Evolutionary conservation across 1,140 invertebrate genomes (phyloP).

Genomic region (Eriosoma lanigerum): DNA sequence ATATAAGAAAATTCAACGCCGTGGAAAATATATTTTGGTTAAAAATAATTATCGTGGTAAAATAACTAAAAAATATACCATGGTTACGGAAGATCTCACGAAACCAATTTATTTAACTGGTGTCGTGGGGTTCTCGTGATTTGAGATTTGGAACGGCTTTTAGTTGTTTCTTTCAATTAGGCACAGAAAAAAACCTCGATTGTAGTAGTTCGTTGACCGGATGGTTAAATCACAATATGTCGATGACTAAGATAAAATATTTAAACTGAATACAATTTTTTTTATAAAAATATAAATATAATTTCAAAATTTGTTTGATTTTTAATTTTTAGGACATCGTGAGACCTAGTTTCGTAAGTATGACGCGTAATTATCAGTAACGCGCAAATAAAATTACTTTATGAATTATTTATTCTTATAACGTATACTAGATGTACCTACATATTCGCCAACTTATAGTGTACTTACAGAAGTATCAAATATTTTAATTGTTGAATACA

Average conservation of each 20-base stretch:
- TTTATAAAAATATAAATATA: not conserved
- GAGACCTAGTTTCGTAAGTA: not conserved
- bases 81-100: not conserved
- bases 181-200: slow-evolving; percentile 4
- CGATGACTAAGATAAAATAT: slow-evolving; percentile 24
- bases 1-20: not conserved
- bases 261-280: not conserved
- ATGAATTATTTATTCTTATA: not conserved
- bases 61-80: too few species aligned
- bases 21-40: not conserved
- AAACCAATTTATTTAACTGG: not conserved
- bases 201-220: slow-evolving; percentile 33
- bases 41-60: not conserved
- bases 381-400: not conserved
- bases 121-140: not conserved
- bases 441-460: too few species aligned
- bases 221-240: not conserved
- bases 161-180: slow-evolving; percentile 12
- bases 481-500: too few species aligned
- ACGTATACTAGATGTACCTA: too few species aligned
- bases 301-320: not conserved
- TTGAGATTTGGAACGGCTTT: slow-evolving; percentile 31
- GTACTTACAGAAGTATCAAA: too few species aligned
- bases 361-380: not conserved
- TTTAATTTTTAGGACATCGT: not conserved